Conservation (phyloP, 2,113 vertebrate genomes). For the Semnornis frantzii region DNA sequence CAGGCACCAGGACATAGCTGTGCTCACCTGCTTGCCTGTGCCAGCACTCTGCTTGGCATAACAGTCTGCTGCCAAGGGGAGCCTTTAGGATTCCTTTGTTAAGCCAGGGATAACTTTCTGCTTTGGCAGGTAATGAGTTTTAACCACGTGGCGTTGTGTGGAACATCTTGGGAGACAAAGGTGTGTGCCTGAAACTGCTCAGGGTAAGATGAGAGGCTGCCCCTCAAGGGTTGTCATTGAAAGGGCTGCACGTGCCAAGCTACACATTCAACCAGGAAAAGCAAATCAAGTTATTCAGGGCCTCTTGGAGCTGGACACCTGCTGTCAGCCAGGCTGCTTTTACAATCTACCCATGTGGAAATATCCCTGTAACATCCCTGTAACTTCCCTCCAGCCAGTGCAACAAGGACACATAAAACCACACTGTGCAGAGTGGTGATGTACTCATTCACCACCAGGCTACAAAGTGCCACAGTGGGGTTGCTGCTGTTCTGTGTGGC, state of each 20-base stretch:
- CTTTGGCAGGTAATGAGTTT: neutral
- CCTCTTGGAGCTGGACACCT: neutral
- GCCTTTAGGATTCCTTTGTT: neutral
- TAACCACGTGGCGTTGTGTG: neutral
- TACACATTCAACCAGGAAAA: neutral
- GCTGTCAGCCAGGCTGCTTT: neutral
- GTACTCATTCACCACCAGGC: neutral
- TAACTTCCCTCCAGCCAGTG: slow-evolving; percentile 12
- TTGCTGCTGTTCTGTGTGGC: neutral
- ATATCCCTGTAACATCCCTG: neutral
- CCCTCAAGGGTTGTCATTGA: neutral
- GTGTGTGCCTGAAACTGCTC: neutral
- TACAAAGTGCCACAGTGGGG: neutral
- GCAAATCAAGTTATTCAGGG: neutral
- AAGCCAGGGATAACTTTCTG: neutral
- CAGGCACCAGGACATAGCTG: neutral
- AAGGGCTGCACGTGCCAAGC: neutral
- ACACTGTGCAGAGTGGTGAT: neutral
- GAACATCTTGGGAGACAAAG: neutral
- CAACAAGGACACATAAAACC: neutral
- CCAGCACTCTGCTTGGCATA: neutral
- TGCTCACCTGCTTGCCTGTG: neutral
- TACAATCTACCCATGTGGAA: neutral
- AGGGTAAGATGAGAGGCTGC: neutral
- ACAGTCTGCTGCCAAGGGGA: neutral